Conservation (phyloP, 92 coral and sea anemone genomes). For the Scolanthus callimorphus region DNA sequence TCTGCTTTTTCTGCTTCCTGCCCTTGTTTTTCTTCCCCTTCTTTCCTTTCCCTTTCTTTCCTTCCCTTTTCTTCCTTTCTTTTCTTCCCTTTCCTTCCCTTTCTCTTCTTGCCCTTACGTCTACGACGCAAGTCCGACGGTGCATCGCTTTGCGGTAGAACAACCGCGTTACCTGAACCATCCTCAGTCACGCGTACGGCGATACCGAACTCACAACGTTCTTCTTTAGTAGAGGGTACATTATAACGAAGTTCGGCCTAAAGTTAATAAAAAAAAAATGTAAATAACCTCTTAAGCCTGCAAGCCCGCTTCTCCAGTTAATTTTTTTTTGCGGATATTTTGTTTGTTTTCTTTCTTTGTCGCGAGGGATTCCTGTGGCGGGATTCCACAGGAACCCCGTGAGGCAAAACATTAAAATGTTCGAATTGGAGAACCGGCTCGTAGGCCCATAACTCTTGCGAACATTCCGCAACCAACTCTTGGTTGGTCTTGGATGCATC, state of each 20-base stretch:
- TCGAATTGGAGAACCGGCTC: no score
- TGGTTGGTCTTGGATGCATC: no score
- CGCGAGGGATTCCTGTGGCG: no score
- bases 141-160: slow-evolving; percentile 10
- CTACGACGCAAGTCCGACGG: slow-evolving; percentile 10
- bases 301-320: no score
- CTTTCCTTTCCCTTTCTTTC: slow-evolving; percentile 38
- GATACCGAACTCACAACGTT: slow-evolving; percentile 70
- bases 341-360: no score
- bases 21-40: slow-evolving; percentile 4
- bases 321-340: no score
- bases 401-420: no score
- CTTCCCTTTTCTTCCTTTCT: slow-evolving; percentile 6
- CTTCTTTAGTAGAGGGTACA: slow-evolving; percentile 65
- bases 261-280: background rate
- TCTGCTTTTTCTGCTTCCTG: slow-evolving; percentile 23
- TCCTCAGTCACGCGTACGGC: slow-evolving; percentile 35
- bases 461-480: no score
- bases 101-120: slow-evolving; percentile 6
- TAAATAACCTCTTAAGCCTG: background rate
- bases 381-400: no score
- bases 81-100: slow-evolving; percentile 11
- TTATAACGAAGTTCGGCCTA: slow-evolving; percentile 84
- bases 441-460: no score
- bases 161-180: background rate